These are phyloP conservation scores for Spizaetus ornatus DNA, from an alignment of 2,113 vertebrate genomes.

Conservation along the genomic window DNA sequence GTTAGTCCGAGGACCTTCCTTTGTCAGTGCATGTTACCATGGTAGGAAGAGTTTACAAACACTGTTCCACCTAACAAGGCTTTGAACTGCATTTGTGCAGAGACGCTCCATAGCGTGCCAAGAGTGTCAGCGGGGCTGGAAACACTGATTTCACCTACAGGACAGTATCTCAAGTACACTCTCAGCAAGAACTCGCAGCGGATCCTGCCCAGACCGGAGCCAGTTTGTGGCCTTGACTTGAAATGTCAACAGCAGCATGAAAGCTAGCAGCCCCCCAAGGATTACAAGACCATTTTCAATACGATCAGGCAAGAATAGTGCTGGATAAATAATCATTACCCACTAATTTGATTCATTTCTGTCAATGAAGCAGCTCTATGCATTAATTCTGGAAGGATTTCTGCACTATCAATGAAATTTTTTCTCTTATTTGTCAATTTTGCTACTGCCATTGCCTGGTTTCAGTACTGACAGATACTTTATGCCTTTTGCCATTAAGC, in stretches of 20 bases:
- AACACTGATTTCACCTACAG: conserved; percentile 58
- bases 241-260: conserved; percentile 24
- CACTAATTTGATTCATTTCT: not conserved
- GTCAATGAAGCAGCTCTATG: not conserved
- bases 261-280: not conserved
- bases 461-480: not conserved
- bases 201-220: conserved; percentile 33
- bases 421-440: not conserved
- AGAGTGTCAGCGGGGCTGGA: conserved; percentile 8
- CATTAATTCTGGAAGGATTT: not conserved
- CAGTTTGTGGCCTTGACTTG: conserved; percentile 10
- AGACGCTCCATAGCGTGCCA: not conserved
- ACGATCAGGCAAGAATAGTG: not conserved
- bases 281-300: not conserved
- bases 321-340: not conserved
- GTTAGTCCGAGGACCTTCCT: not conserved
- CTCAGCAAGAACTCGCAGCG: not conserved
- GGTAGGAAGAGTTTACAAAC: conserved; percentile 51
- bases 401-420: not conserved
- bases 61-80: conserved; percentile 20
- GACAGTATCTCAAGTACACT: conserved; percentile 23
- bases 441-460: not conserved
- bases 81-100: conserved; percentile 23
- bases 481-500: not conserved
- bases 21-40: not conserved